These are phyloP conservation scores for Neodontobutis hainanensis DNA, from an alignment of 2,113 vertebrate species.

Conservation along the genomic window DNA sequence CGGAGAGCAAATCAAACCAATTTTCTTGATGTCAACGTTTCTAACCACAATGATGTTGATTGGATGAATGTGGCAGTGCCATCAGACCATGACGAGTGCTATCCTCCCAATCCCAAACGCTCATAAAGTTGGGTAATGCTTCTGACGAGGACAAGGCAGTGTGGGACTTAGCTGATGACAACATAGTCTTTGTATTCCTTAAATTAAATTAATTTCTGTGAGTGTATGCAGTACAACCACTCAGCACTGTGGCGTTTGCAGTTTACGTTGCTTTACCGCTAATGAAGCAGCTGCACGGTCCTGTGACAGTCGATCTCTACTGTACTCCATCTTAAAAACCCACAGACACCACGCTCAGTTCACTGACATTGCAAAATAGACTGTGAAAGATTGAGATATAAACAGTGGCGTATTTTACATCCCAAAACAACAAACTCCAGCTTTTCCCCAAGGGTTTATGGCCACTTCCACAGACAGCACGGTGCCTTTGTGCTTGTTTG, in stretches of 20 bases:
- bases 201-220: slow-evolving; percentile 45
- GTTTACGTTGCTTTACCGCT: slow-evolving; percentile 10
- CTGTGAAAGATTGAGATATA: slow-evolving; percentile 42
- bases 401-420: slow-evolving; percentile 50
- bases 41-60: slow-evolving; percentile 40
- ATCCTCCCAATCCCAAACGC: slow-evolving; percentile 11
- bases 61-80: slow-evolving; percentile 42
- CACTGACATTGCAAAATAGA: slow-evolving; percentile 29
- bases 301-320: slow-evolving; percentile 5
- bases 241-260: slow-evolving; percentile 7
- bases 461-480: slow-evolving; percentile 61
- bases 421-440: slow-evolving; percentile 66
- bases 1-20: slow-evolving; percentile 36
- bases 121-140: slow-evolving; percentile 32
- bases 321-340: slow-evolving; percentile 31
- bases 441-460: slow-evolving; percentile 37
- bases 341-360: slow-evolving; percentile 38
- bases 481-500: slow-evolving; percentile 69
- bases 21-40: slow-evolving; percentile 48
- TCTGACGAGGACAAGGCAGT: slow-evolving; percentile 46
- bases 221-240: slow-evolving; percentile 39
- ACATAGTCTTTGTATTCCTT: slow-evolving; percentile 34
- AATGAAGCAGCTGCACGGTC: slow-evolving; percentile 12
- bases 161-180: slow-evolving; percentile 38
- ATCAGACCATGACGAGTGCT: slow-evolving; percentile 29